Conservation (phyloP, 2,113 vertebrate species). For the Crotalus tigris region DNA sequence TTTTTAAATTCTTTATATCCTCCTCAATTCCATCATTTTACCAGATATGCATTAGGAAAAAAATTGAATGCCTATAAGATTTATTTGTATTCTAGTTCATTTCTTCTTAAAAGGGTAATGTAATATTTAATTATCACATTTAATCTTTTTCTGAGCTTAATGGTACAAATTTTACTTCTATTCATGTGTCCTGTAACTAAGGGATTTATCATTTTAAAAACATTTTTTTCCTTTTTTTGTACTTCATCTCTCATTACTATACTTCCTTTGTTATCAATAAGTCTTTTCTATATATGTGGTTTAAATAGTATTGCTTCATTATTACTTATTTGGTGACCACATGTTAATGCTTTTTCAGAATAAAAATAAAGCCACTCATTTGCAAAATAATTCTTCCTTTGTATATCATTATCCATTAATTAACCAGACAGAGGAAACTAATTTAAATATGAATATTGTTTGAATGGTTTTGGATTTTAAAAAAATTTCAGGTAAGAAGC, state of each 20-base stretch:
- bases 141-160: neutral
- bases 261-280: neutral
- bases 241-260: neutral
- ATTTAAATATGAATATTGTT: slow-evolving; percentile 13
- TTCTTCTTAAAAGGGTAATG: neutral
- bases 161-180: neutral
- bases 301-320: neutral
- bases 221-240: neutral
- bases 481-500: neutral
- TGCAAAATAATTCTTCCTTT: neutral
- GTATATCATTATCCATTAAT: neutral
- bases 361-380: neutral
- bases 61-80: neutral
- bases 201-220: neutral
- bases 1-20: neutral
- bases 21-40: neutral
- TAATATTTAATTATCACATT: neutral
- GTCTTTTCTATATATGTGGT: neutral
- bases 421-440: neutral
- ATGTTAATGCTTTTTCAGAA: neutral
- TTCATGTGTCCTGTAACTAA: neutral
- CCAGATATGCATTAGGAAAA: neutral
- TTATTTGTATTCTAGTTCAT: neutral
- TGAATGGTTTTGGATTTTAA: neutral
- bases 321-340: neutral